phyloP scores from a whole-genome alignment of 2,113 vertebrate species.

The Beaufortia kweichowensis region DNA sequence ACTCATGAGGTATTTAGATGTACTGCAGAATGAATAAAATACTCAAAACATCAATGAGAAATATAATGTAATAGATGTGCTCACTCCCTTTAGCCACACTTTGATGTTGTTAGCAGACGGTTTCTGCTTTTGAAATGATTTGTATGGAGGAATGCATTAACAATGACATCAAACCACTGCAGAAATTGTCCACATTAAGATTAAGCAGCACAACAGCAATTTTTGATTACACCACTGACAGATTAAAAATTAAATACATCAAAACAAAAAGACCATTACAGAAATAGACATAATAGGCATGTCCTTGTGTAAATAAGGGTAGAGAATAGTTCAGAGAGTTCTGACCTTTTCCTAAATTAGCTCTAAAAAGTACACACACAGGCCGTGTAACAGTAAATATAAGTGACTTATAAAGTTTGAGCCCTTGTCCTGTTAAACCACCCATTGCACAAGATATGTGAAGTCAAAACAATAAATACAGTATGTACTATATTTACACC shows the following conservation, averaged over 20 bases:
- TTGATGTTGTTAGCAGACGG: neutral
- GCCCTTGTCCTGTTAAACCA: neutral
- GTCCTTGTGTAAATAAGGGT: conserved; percentile 8
- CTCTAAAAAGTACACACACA: neutral
- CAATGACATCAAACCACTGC: too few species aligned
- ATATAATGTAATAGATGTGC: too few species aligned
- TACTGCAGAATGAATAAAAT: too few species aligned
- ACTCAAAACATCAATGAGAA: too few species aligned
- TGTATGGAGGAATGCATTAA: too few species aligned
- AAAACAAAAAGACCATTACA: neutral
- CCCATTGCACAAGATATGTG: neutral
- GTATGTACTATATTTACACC: neutral
- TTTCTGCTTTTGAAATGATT: neutral
- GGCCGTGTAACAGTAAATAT: conserved; percentile 33
- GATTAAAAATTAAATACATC: neutral
- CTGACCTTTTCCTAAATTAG: conserved; percentile 18
- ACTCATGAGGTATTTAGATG: too few species aligned
- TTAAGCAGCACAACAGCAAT: neutral
- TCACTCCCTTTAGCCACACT: neutral
- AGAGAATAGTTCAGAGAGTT: neutral
- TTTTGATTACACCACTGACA: conserved; percentile 3
- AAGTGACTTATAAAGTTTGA: conserved; percentile 1
- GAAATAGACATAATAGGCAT: neutral
- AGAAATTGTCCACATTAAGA: too few species aligned
- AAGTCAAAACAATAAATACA: conserved; percentile 43